Evolutionary conservation across 1,140 invertebrate species (phyloP).

Genomic region (Drosophila kepulauana): DNA sequence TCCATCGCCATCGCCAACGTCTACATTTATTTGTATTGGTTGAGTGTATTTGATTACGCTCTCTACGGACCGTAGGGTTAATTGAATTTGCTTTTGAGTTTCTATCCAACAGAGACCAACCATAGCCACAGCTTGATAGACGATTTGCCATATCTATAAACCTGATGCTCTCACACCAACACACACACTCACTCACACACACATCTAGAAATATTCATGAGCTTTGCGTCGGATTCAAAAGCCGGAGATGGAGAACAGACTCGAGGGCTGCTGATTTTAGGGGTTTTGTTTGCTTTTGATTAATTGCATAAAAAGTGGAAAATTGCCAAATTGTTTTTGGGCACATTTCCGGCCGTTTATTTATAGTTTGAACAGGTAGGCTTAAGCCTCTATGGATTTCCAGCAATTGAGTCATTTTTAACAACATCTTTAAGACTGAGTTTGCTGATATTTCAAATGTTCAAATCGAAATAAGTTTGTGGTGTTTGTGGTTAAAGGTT

Average conservation of each 20-base stretch:
- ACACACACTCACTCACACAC: not conserved
- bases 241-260: not conserved
- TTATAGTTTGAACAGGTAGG: constrained; percentile 33
- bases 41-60: constrained; percentile 81
- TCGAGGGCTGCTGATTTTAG: not conserved
- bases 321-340: constrained; percentile 52
- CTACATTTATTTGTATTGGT: constrained; percentile 74
- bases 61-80: constrained; percentile 80
- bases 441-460: not conserved
- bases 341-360: constrained; percentile 33
- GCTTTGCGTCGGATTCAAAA: not conserved
- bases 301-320: constrained; percentile 57
- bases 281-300: constrained; percentile 49
- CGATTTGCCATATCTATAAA: constrained; percentile 52
- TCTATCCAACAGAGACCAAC: constrained; percentile 26
- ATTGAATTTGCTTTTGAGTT: constrained; percentile 78
- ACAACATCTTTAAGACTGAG: not conserved
- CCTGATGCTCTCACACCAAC: constrained; percentile 15
- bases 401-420: not conserved
- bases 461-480: not conserved
- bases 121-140: constrained; percentile 18
- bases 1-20: constrained; percentile 16
- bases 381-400: constrained; percentile 11
- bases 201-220: constrained; percentile 41
- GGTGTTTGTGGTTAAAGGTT: too few relatives aligned